phyloP scores from a whole-genome alignment of 2,888 invertebrate genomes.

The Chalcis sispes region DNA sequence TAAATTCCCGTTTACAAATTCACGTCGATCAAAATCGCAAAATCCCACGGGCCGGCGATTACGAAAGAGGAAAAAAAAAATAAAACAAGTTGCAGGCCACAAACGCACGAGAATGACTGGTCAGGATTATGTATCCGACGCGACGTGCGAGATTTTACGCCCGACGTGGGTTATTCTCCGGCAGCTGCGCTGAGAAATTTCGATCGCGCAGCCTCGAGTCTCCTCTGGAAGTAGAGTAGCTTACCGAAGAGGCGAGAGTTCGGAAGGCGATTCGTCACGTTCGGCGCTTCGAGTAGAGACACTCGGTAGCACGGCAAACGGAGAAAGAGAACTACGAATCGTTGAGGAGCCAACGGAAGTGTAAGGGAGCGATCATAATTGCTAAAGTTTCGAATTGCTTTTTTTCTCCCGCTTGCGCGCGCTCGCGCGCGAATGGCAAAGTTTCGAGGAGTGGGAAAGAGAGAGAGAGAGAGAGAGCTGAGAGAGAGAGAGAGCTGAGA shows the following conservation, averaged over 20 bases:
- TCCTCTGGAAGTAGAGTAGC: not conserved
- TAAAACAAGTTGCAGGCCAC: not conserved
- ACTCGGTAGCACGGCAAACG: slow-evolving; percentile 27
- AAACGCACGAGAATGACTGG: slow-evolving; percentile 10
- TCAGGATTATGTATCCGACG: slow-evolving; percentile 6
- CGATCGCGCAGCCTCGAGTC: slow-evolving; percentile 18
- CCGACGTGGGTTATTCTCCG: not conserved
- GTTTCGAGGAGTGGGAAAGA: no score
- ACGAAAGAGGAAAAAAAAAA: slow-evolving; percentile 4
- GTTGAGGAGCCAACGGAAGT: not conserved
- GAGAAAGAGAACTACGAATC: slow-evolving; percentile 15
- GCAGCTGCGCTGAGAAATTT: slow-evolving; percentile 28
- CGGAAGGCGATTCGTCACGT: slow-evolving; percentile 53
- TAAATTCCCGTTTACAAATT: no score
- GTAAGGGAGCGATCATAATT: slow-evolving; percentile 45
- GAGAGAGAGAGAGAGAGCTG: no score
- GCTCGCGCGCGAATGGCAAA: no score
- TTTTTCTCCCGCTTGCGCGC: slow-evolving; percentile 32
- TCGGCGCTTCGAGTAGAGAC: slow-evolving; percentile 28
- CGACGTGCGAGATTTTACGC: slow-evolving; percentile 25
- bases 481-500: no score
- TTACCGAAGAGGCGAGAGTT: not conserved
- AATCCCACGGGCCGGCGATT: not conserved
- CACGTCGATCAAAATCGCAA: no score
- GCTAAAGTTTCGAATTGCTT: slow-evolving; percentile 44